Base-by-base conservation (phyloP, 2,888 invertebrate species). In the Leptinotarsa tumamoca region DNA sequence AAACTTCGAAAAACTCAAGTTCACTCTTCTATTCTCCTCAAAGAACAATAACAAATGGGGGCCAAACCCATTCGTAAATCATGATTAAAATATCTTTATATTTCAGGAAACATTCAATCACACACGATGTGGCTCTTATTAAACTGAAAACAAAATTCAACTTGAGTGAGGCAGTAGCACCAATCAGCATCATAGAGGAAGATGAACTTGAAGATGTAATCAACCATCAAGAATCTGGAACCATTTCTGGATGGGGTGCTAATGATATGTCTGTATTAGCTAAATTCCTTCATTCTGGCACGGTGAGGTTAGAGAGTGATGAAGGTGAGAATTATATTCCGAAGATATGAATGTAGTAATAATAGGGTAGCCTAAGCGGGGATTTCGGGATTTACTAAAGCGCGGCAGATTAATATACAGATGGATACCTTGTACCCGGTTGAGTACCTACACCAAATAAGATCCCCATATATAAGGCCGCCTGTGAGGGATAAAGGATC, bases 211-310 rank as follows among this genome's bases (percentile, higher is more conserved):
- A 58, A n/a, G 52, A 68, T 21, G 58, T 18, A 15, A 15, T 58
- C 2, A 33, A 17, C 17, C 17, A 33, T 4, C 14, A 63, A 15
- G 33, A 63, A 63, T 3, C 27, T 1, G 61, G 50, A 18, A 58
- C n/a, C 17, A 73, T 68, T 56, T 21, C 68, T 33, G 73, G 73
- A 27, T 73, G 68, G 68, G 73, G 73, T 21, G 14, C 51, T 17
- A 18, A 67, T 43, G 56, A 68, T n/a, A n/a, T 15, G 27, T 43
- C 67, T 23, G 2, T 18, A 13, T 50, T 58, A 21, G 43, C 63
- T 13, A 15, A 15, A 17, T 2, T 18, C 4, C 33, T 63, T 27
- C 14, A 17, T 63, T 17, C 63, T n/a, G 63, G 27, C 1, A 5
- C 4, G 2, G 63, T 63, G 27, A 7, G 1, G 0, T 63, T 63